A percentile compares a stretch with the other conserved stretches of the same genome.
phyloP scores from a whole-genome alignment of 2,888 invertebrate species.

The Halictus quadricinctus region DNA sequence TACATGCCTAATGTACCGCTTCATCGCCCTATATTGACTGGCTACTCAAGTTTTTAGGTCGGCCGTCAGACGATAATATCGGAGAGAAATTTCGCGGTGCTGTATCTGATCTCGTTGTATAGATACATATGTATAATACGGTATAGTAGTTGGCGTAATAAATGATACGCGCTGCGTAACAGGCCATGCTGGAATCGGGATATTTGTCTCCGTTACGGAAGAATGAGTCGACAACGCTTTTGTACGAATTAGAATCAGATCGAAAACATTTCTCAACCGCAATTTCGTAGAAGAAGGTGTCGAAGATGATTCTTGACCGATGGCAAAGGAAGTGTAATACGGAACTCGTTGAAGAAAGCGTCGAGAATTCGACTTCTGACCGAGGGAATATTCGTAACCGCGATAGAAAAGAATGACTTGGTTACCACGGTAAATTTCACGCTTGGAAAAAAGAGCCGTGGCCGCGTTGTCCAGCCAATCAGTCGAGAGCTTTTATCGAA shows the following conservation, averaged over 20 bases:
- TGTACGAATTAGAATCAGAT: neutral
- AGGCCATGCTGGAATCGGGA: neutral
- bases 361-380: slow-evolving; percentile 2
- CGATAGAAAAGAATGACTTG: slow-evolving; percentile 33
- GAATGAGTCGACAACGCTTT: neutral
- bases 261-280: neutral
- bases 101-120: neutral
- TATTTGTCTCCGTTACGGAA: neutral
- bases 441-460: slow-evolving; percentile 74
- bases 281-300: neutral
- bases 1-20: slow-evolving; percentile 77
- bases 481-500: slow-evolving; percentile 80
- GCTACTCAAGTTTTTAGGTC: slow-evolving; percentile 56
- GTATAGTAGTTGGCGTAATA: neutral
- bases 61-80: slow-evolving; percentile 19
- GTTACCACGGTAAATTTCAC: slow-evolving; percentile 74
- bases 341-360: neutral
- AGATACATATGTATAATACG: neutral
- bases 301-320: neutral
- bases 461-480: slow-evolving; percentile 79
- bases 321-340: neutral
- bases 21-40: slow-evolving; percentile 60
- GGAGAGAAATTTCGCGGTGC: slow-evolving; percentile 8
- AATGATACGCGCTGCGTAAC: neutral
- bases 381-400: slow-evolving; percentile 5